Percentiles rank a stretch among this genome's conserved stretches.
phyloP scores from a whole-genome alignment of 2,113 vertebrate species.

The Micromys minutus region DNA sequence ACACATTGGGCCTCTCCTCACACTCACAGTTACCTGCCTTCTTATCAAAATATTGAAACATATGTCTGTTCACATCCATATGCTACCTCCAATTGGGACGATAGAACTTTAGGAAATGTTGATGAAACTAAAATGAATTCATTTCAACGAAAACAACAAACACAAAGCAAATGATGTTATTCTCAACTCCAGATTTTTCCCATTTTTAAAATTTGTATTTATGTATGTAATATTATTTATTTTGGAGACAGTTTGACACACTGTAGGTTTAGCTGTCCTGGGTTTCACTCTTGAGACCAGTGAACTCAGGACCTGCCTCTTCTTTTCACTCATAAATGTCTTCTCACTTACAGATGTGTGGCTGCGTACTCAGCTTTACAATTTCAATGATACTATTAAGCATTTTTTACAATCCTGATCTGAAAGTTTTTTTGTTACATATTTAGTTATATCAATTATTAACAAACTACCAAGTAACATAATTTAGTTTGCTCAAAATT shows the following conservation, averaged over 20 bases:
- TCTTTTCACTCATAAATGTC: too few relatives aligned
- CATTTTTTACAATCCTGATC: not conserved
- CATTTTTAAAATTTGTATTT: not conserved
- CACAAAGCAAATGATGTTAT: not conserved
- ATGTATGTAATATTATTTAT: not conserved
- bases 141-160: not conserved
- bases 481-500: constrained; percentile 10
- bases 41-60: not conserved
- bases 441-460: constrained; percentile 26
- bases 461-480: not conserved
- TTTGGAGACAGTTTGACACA: too few relatives aligned
- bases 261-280: not conserved
- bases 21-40: not conserved
- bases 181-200: not conserved
- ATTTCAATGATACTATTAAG: not conserved
- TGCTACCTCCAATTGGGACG: not conserved
- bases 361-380: not conserved
- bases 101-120: not conserved
- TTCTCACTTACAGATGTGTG: not conserved
- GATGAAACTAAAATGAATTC: not conserved
- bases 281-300: not conserved
- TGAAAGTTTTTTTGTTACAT: not conserved
- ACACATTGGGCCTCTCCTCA: not conserved
- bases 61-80: not conserved
- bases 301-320: not conserved